phyloP scores from a whole-genome alignment of 2,888 invertebrate species.

The Halictus quadricinctus region DNA sequence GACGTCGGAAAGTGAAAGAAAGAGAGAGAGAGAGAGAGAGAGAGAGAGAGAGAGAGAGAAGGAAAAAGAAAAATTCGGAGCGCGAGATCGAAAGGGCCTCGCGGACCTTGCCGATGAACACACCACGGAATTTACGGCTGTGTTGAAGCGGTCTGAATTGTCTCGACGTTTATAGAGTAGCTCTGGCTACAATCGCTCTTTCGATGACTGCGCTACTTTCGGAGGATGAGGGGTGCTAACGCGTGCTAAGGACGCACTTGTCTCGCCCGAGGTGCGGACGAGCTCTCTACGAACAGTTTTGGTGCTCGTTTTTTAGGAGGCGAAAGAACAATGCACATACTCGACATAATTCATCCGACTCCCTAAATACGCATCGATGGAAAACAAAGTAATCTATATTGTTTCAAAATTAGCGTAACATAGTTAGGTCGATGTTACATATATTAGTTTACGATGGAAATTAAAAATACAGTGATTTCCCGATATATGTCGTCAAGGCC shows the following conservation, averaged over 20 bases:
- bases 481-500: no score
- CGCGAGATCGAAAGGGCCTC: slow-evolving; percentile 55
- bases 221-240: slow-evolving; percentile 18
- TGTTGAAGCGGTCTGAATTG: slow-evolving; percentile 53
- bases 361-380: no score
- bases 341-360: no score
- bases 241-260: neutral
- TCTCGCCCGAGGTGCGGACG: neutral
- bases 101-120: slow-evolving; percentile 49
- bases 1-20: neutral
- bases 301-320: neutral
- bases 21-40: neutral
- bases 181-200: slow-evolving; percentile 16
- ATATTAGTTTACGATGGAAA: no score
- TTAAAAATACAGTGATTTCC: no score
- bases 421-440: no score
- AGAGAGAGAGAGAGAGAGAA: neutral
- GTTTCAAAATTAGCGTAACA: no score
- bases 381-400: no score
- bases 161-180: slow-evolving; percentile 53
- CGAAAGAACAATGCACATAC: neutral
- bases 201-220: slow-evolving; percentile 35
- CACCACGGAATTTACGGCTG: slow-evolving; percentile 49
- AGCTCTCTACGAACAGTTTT: neutral
- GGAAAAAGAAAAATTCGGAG: slow-evolving; percentile 30